phyloP scores from a whole-genome alignment of 1,140 invertebrate species.

The Saccostrea cuccullata region DNA sequence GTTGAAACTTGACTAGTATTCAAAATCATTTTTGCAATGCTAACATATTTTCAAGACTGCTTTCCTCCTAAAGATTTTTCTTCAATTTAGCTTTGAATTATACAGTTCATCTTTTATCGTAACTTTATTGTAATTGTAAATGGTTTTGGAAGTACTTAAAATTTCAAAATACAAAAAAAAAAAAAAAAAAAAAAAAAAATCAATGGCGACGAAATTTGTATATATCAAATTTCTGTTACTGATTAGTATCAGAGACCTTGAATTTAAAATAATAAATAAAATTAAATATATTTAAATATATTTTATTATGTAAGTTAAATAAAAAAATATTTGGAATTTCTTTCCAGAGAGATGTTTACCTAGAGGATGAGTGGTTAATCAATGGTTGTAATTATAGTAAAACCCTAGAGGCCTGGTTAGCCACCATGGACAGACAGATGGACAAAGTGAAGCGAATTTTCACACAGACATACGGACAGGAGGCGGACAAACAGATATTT shows the following conservation, averaged over 20 bases:
- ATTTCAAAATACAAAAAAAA: neutral
- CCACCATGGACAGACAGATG: slow-evolving; percentile 63
- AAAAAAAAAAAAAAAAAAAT: neutral
- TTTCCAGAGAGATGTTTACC: slow-evolving; percentile 64
- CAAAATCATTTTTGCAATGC: no score
- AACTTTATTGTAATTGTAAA: neutral
- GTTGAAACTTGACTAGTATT: no score
- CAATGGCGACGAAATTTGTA: no score
- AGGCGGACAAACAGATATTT: slow-evolving; percentile 69
- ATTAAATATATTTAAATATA: neutral
- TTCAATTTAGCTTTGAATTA: neutral
- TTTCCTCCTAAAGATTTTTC: no score
- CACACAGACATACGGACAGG: slow-evolving; percentile 62
- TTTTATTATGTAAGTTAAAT: no score
- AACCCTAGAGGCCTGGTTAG: slow-evolving; percentile 72
- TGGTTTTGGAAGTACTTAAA: neutral
- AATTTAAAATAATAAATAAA: neutral
- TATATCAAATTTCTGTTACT: no score
- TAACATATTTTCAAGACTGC: no score
- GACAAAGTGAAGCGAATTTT: slow-evolving; percentile 66
- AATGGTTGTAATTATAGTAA: slow-evolving; percentile 71
- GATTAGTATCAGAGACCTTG: neutral
- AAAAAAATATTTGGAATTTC: neutral
- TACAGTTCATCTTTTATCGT: neutral
- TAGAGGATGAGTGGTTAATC: slow-evolving; percentile 70